These are phyloP conservation scores for Cerastis rubricosa DNA, from an alignment of 2,888 invertebrate species.

Conservation along the genomic window DNA sequence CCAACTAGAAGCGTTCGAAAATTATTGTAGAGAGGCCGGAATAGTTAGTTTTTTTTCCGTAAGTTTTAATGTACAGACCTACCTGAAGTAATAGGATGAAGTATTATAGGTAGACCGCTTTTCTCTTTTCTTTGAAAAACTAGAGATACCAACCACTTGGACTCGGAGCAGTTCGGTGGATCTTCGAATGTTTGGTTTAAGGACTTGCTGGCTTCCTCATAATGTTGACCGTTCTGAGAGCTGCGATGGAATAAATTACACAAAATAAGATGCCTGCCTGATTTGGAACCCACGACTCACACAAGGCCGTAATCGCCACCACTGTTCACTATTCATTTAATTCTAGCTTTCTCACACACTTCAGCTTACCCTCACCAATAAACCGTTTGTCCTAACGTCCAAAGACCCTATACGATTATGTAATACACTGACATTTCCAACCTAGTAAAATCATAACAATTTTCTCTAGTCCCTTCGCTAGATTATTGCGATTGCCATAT, in stretches of 20 bases:
- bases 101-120: background rate
- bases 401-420: background rate
- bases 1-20: background rate
- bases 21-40: background rate
- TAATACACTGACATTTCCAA: conserved; percentile 6
- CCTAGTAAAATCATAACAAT: conserved; percentile 4
- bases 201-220: background rate
- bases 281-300: too few species aligned
- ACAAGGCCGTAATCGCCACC: too few species aligned
- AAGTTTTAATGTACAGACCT: background rate
- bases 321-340: too few species aligned
- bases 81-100: background rate
- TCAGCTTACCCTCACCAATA: background rate
- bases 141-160: too few species aligned
- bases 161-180: too few species aligned
- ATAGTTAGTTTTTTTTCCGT: background rate
- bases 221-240: background rate
- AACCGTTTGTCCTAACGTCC: background rate
- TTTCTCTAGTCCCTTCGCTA: conserved; percentile 9
- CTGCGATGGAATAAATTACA: background rate
- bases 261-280: background rate
- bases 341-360: too few species aligned
- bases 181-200: background rate
- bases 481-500: conserved; percentile 28
- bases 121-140: background rate